Base-by-base conservation (phyloP, 1,140 invertebrate species). In the Drosophila arizonae region DNA sequence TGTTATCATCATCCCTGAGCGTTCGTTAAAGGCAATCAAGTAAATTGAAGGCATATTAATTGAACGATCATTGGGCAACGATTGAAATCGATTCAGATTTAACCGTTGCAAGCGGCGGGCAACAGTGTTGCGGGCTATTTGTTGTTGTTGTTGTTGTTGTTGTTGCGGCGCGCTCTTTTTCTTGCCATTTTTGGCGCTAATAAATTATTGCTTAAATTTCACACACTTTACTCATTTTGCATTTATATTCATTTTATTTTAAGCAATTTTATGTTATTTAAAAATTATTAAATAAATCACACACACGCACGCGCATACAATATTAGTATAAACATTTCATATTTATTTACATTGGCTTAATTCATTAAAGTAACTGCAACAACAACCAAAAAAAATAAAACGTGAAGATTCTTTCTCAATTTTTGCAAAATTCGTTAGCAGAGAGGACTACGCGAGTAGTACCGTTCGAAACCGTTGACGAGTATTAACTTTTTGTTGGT, bases 401-500 rank as follows among this genome's bases (percentile, higher is more conserved):
- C 43, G 43, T 46, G 10, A 39, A 39, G 13, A 0, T 28, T 28
- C 13, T 46, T 30, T 9, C 2, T 33, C 6, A 9, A 8, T 55
- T 33, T 43, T 61, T 52, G 57, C 57, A 62, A 68, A 54, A 39
- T 33, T 17, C 36, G 66, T 43, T 74, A 52, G 45, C 58, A 56
- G 57, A 61, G 57, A 61, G 56, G 58, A 71, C 66, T 21, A 54
- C 48, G 36, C 36, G 61, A 58, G 67, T 41, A 62, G 57, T 75
- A 75, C 72, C 72, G 72, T 75, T 75, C 72, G 72, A 75, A 75
- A 75, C 72, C 72, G 72, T 75, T 75, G 72, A 75, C 64, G 71
- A 73, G 57, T 62, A 58, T 58, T 65, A 65, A 71, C 70, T 72
- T 72, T 72, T 72, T 72, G 64, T 72, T 68, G 70, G 60, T 72